Conservation (phyloP, 2,113 vertebrate species). For the Heterotis niloticus region DNA sequence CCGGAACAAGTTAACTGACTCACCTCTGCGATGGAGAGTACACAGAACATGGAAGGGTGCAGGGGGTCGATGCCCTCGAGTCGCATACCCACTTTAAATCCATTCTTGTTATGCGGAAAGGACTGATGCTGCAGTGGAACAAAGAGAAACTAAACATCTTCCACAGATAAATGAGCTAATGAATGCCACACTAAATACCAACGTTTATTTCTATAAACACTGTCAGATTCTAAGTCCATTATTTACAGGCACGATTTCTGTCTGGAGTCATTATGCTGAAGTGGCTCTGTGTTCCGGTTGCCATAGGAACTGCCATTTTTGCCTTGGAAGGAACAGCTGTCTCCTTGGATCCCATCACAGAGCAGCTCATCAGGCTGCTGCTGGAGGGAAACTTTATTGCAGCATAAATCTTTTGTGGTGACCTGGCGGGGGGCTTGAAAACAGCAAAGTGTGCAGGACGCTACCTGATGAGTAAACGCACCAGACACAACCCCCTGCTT, state of each 20-base stretch:
- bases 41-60: constrained; percentile 69
- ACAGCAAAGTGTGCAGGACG: background rate
- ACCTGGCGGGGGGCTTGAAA: background rate
- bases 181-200: background rate
- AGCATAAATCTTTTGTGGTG: constrained; percentile 7
- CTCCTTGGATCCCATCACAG: constrained; percentile 34
- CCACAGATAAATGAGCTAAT: background rate
- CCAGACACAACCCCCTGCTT: too few relatives aligned
- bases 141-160: too few relatives aligned
- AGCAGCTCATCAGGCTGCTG: constrained; percentile 19
- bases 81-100: constrained; percentile 66
- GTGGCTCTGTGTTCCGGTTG: constrained; percentile 32
- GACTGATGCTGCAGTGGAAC: constrained; percentile 54
- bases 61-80: constrained; percentile 65
- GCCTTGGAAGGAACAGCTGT: constrained; percentile 37
- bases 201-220: background rate
- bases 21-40: constrained; percentile 67
- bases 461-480: too few relatives aligned
- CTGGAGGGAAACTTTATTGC: background rate
- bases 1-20: constrained; percentile 20
- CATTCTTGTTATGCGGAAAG: constrained; percentile 48
- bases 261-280: constrained; percentile 1
- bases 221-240: background rate
- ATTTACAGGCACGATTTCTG: background rate
- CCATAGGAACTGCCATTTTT: constrained; percentile 38